Percentiles rank a stretch among this genome's conserved stretches.
phyloP scores from a whole-genome alignment of 2,797 vertebrate species.

The Ctenochaetus hawaiiensis region DNA sequence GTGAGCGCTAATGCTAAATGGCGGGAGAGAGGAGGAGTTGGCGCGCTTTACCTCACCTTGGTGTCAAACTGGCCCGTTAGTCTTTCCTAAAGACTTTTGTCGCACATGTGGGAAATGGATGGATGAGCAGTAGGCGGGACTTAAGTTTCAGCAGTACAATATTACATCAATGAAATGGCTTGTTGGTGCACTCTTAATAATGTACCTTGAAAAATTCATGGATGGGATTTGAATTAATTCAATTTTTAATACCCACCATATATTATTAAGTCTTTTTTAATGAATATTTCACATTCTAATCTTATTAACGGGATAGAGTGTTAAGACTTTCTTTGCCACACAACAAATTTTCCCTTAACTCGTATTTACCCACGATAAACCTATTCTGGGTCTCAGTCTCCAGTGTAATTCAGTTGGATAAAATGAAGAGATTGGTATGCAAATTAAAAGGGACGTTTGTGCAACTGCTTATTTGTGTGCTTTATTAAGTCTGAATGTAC shows the following conservation, averaged over 20 bases:
- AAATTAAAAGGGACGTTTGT: constrained; percentile 26
- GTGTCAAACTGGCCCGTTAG: constrained; percentile 69
- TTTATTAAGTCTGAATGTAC: constrained; percentile 4
- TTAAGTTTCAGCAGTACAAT: constrained; percentile 40
- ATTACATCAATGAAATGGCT: constrained; percentile 67
- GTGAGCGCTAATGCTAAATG: constrained; percentile 56
- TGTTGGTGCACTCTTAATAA: constrained; percentile 78
- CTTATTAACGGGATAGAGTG: constrained; percentile 73
- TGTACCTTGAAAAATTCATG: constrained; percentile 80
- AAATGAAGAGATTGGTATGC: too few species aligned
- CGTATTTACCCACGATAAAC: constrained; percentile 52
- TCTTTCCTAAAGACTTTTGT: constrained; percentile 59
- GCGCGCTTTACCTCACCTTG: constrained; percentile 49
- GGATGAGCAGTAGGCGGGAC: constrained; percentile 37
- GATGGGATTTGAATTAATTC: constrained; percentile 76
- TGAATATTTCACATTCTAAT: constrained; percentile 84
- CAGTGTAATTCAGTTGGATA: too few species aligned
- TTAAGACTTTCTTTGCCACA: constrained; percentile 61
- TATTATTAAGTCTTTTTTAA: constrained; percentile 83
- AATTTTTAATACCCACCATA: constrained; percentile 81
- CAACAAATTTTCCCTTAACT: constrained; percentile 63
- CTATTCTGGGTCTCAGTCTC: not conserved
- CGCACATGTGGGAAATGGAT: constrained; percentile 29
- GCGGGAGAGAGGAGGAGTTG: constrained; percentile 25
- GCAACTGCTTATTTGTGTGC: constrained; percentile 39